These are phyloP conservation scores for Phragmatobia fuliginosa DNA, from an alignment of 2,888 invertebrate genomes.

Conservation along the genomic window DNA sequence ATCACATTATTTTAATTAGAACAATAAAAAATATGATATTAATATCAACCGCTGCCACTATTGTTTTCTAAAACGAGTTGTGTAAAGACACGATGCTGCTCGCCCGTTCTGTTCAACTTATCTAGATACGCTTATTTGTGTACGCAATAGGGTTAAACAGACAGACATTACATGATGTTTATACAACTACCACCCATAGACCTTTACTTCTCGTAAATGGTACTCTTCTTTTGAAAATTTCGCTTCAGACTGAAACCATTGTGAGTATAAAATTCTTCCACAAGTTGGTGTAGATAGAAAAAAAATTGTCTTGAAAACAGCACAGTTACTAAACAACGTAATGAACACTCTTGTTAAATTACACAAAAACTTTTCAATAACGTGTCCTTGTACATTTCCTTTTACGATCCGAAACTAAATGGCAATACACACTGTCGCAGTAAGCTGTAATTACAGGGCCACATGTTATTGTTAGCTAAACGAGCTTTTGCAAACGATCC, in stretches of 20 bases:
- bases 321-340: neutral
- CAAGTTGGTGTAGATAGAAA: too few relatives aligned
- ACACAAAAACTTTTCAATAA: slow-evolving; percentile 9
- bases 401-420: slow-evolving; percentile 12
- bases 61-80: slow-evolving; percentile 23
- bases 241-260: neutral
- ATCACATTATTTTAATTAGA: slow-evolving; percentile 28
- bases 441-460: slow-evolving; percentile 9
- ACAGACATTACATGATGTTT: too few relatives aligned
- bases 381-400: slow-evolving; percentile 7
- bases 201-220: neutral
- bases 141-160: too few relatives aligned
- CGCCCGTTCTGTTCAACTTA: too few relatives aligned
- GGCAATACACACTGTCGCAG: slow-evolving; percentile 8
- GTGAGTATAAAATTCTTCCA: too few relatives aligned
- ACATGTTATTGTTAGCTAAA: slow-evolving; percentile 16
- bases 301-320: too few relatives aligned
- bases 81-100: too few relatives aligned
- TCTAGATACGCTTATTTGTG: too few relatives aligned
- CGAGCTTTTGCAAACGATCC: slow-evolving; percentile 8
- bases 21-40: slow-evolving; percentile 30
- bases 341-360: neutral
- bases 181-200: neutral
- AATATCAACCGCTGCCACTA: slow-evolving; percentile 24
- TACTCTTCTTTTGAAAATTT: neutral